Conservation (phyloP, 1,140 invertebrate species). For the Eupeodes corollae region DNA sequence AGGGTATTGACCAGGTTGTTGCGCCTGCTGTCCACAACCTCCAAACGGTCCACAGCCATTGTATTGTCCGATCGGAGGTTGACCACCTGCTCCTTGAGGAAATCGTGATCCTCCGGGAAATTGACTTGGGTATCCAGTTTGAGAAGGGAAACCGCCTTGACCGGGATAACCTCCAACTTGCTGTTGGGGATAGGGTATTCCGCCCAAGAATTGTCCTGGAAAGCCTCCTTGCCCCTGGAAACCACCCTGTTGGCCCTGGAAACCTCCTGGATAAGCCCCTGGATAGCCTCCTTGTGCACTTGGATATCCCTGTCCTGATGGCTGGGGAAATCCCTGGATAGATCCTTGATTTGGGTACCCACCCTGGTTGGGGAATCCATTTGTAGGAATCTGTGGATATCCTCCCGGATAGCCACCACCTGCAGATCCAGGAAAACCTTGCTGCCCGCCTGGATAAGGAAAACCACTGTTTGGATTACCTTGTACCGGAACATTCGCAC, state of each 20-base stretch:
- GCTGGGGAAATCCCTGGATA: constrained; percentile 1
- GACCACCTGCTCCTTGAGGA: too few relatives aligned
- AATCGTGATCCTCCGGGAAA: not conserved
- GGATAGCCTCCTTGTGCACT: constrained; percentile 9
- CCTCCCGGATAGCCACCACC: constrained; percentile 1
- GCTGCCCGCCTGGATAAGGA: constrained; percentile 7
- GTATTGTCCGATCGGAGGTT: too few relatives aligned
- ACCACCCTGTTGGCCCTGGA: not conserved
- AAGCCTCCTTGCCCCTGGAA: not conserved
- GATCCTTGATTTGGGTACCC: constrained; percentile 2
- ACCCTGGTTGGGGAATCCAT: constrained; percentile 8
- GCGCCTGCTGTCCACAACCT: too few relatives aligned
- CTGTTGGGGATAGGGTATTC: not conserved
- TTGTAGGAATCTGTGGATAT: not conserved
- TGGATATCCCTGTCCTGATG: constrained; percentile 9
- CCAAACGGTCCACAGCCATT: too few relatives aligned
- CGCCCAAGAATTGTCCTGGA: not conserved
- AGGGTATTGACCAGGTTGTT: too few relatives aligned
- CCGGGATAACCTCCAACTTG: not conserved
- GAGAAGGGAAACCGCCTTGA: not conserved
- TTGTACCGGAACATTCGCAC: constrained; percentile 6
- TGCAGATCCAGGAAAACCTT: constrained; percentile 7
- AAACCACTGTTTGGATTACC: constrained; percentile 16
- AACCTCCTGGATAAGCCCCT: not conserved
- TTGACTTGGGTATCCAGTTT: not conserved